Conservation (phyloP, 2,113 vertebrate genomes). For the Nasalis larvatus region DNA sequence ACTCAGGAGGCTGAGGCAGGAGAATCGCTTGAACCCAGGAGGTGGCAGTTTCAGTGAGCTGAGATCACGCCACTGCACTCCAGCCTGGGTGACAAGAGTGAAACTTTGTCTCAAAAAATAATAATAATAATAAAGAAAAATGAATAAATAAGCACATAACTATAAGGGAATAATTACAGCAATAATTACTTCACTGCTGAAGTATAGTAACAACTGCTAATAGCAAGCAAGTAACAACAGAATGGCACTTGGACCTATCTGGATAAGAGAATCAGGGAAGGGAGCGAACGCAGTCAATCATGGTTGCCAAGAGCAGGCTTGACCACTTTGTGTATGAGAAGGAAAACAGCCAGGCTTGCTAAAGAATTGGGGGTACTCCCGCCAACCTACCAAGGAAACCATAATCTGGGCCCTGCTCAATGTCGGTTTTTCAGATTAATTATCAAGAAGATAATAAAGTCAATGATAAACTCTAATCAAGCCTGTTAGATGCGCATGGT, state of each 20-base stretch:
- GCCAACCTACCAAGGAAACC: accelerated
- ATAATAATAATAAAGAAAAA: too few species aligned
- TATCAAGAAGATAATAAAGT: background rate
- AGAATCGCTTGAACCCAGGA: too few species aligned
- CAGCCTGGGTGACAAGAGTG: accelerated
- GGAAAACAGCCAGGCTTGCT: background rate
- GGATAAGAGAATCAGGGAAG: background rate
- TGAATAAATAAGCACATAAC: background rate
- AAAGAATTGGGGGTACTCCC: accelerated
- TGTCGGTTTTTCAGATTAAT: background rate
- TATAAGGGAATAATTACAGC: background rate
- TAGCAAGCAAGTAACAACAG: background rate
- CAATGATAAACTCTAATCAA: background rate
- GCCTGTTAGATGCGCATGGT: background rate
- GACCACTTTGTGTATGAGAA: background rate
- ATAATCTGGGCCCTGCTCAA: background rate
- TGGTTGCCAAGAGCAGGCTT: background rate
- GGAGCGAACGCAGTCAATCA: too few species aligned
- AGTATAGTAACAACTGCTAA: background rate
- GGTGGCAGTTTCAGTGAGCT: too few species aligned
- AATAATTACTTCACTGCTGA: background rate
- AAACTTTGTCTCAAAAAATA: too few species aligned
- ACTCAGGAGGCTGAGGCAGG: too few species aligned
- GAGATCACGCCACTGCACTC: too few species aligned
- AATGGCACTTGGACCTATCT: background rate